Evolutionary conservation across 2,888 invertebrate species (phyloP), one percentile per base, ranked within the genome.

Genomic region (Polydrusus pterygomalis): DNA sequence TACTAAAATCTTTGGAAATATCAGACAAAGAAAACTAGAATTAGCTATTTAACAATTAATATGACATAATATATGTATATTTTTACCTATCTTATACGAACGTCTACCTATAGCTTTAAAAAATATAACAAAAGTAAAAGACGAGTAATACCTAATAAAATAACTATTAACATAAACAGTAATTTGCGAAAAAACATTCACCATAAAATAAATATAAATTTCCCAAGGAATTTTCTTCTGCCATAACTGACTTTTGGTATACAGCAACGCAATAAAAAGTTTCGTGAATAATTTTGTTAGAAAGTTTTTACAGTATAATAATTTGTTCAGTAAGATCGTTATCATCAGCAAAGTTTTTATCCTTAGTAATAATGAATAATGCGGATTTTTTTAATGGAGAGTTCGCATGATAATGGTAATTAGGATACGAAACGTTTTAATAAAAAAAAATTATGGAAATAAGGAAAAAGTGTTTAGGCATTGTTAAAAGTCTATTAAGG

Each of bases 401-500:
- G 54, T 54, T 54, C 20, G 54, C 54, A 54, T 54, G 54, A 54
- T 54, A 54, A 54, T 30, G 30, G 30, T 54, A 54, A 54, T 54
- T 30, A n/a, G n/a, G 30, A 30, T n/a, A 54, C 1, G 47, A 54
- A 54, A 54, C 20, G 30, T 54, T 34, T 25, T 54, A 25, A 30
- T 30, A 54, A 54, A 54, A 54, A 54, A 30, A 54, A 54, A n/a
- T 54, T 54, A 54, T 54, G 54, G 54, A 30, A 54, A 54, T 54
- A 54, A 54, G 54, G 54, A 30, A 54, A 30, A 54, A 54, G 13
- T n/a, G 54, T 54, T 54, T 54, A 54, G 25, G 54, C 25, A 54
- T 30, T 54, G 25, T 54, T 30, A 54, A 54, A 54, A 30, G 30
- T 54, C 30, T 30, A 54, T n/a, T 54, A 30, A 13, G 25, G n/a